phyloP scores from a whole-genome alignment of 2,797 vertebrate genomes.

The Melanotaenia trifasciata region DNA sequence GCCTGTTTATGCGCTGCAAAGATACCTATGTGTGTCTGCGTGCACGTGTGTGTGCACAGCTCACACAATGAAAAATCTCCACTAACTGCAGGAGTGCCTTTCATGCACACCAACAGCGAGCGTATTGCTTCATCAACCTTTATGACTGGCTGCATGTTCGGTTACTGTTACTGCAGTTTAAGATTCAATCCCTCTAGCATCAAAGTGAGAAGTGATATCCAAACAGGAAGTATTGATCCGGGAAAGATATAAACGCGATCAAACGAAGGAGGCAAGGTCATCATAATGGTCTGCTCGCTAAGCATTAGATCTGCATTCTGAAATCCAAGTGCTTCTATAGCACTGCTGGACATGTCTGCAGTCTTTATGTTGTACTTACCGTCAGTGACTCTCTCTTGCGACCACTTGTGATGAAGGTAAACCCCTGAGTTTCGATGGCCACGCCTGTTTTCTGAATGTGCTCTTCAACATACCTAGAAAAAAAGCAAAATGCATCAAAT shows the following conservation, averaged over 20 bases:
- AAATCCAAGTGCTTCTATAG: neutral
- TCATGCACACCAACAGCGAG: constrained; percentile 27
- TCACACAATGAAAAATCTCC: constrained; percentile 31
- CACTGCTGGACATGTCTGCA: neutral
- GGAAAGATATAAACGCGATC: constrained; percentile 1
- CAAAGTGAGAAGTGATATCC: neutral
- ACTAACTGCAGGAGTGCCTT: constrained; percentile 41
- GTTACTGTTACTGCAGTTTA: constrained; percentile 8
- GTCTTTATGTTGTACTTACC: constrained; percentile 65
- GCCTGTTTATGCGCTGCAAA: constrained; percentile 52
- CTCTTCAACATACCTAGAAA: constrained; percentile 85
- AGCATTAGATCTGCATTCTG: neutral
- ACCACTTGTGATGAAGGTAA: constrained; percentile 86
- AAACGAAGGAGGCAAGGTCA: neutral
- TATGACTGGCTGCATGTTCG: constrained; percentile 24
- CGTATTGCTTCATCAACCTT: constrained; percentile 38
- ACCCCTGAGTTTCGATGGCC: constrained; percentile 87
- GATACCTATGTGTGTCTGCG: constrained; percentile 1
- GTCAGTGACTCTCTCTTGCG: constrained; percentile 86
- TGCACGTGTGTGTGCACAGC: constrained; percentile 36
- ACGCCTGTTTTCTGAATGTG: constrained; percentile 88
- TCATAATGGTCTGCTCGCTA: neutral
- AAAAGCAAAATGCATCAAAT: constrained; percentile 17
- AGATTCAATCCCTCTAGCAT: neutral
- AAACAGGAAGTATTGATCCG: constrained; percentile 12